phyloP scores from a whole-genome alignment of 2,113 vertebrate genomes.

The Gorsachius goisagi region DNA sequence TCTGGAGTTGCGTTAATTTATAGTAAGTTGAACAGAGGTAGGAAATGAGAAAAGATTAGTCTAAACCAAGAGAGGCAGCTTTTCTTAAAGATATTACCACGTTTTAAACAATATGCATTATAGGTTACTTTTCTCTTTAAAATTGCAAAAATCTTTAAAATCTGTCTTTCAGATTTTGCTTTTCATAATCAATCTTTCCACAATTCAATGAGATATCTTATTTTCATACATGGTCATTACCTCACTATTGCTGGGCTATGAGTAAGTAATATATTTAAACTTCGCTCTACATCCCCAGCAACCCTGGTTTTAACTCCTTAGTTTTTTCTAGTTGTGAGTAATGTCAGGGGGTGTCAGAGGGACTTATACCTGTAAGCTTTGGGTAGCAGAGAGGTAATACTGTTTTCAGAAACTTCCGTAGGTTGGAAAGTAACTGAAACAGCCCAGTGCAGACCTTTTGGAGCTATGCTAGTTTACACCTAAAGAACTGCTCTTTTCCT shows the following conservation, averaged over 20 bases:
- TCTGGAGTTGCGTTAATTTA: not conserved
- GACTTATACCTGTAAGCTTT: not conserved
- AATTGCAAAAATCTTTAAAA: not conserved
- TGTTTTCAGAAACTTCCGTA: not conserved
- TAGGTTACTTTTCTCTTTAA: not conserved
- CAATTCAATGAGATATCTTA: not conserved
- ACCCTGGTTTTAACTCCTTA: not conserved
- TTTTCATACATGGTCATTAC: not conserved
- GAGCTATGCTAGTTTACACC: not conserved
- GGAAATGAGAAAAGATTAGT: not conserved
- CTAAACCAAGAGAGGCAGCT: not conserved
- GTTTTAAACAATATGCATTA: not conserved
- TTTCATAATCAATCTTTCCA: not conserved
- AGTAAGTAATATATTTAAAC: not conserved
- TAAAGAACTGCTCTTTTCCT: not conserved
- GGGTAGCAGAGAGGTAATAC: not conserved
- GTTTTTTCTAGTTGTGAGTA: not conserved
- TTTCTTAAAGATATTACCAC: not conserved
- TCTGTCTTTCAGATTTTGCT: not conserved
- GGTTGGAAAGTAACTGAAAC: not conserved
- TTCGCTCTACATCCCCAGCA: not conserved
- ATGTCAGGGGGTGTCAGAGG: not conserved
- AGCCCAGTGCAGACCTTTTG: not conserved
- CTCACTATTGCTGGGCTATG: not conserved
- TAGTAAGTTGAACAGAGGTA: not conserved